Evolutionary conservation across 2,888 invertebrate genomes (phyloP), one percentile per base, ranked within the genome.

Genomic region (Drosophila pseudotakahashii): DNA sequence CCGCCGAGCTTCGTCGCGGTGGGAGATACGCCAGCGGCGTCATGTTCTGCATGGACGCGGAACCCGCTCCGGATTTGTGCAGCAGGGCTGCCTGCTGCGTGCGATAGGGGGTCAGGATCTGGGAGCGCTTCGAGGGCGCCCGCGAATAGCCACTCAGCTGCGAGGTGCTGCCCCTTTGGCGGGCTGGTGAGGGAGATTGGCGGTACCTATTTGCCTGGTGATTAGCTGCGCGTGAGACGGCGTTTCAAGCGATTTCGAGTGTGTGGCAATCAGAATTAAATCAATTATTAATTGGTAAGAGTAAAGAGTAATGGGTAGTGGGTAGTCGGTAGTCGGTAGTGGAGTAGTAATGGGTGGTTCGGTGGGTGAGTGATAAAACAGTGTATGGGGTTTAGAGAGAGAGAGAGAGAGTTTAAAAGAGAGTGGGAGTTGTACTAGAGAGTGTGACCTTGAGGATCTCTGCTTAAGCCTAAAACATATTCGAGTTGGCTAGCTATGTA

Each of bases 181-280:
- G 93, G 81, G 94, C 93, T 87, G 95, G 95, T 92, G 94, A 94
- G 81, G 94, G 93, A 79, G 95, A 94, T 92, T 95, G 94, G 90
- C 94, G 94, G 92, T 94, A 94, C 93, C 94, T 95, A 92, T 91
- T 92, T 90, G 90, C 91, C 91, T 91, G 91, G 89, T 91, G 91
- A 91, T 93, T 92, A 90, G 90, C 91, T 90, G 91, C 91, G 91
- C 74, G 73, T 63, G 67, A 68, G 67, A 72, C 67, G 66, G 66
- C 67, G 48, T 53, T 68, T 59, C 59, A 60, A 58, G 67, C 72
- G 79, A 76, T 77, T 84, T 78, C 75, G 84, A 81, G 80, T 72
- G 64, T 68, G 63, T 59, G 59, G 90, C 91, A 91, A 91, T 91
- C 91, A 91, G 89, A 91, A 91, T 91, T 89, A 89, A 87, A 90